Conservation (phyloP, 2,888 invertebrate species). For the Mimachlamys varia region DNA sequence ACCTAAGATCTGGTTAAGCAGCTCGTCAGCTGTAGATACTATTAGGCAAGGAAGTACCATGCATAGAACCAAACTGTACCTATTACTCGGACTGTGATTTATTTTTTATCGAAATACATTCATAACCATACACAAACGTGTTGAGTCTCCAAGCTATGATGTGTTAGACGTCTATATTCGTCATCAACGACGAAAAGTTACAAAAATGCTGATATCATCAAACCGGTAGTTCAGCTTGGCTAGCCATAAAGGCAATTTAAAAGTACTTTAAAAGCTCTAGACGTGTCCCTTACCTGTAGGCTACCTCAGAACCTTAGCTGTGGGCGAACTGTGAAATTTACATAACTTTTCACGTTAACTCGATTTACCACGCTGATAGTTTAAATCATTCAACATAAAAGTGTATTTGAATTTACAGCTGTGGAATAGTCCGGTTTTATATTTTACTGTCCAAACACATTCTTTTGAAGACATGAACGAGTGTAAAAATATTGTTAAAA, state of each 20-base stretch:
- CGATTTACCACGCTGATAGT: conserved; percentile 13
- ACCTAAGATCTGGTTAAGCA: no score
- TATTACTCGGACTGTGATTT: no score
- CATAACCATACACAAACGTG: background rate
- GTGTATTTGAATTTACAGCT: background rate
- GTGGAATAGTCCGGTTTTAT: background rate
- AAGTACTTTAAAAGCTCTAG: background rate
- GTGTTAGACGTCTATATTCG: background rate
- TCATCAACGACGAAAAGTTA: background rate
- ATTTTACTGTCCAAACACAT: background rate
- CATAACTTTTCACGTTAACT: conserved; percentile 31
- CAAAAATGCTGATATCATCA: conserved; percentile 17
- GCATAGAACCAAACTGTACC: no score
- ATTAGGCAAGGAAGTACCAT: no score
- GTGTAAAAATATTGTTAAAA: background rate
- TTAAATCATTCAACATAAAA: background rate
- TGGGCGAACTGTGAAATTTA: conserved; percentile 7
- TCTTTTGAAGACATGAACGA: background rate
- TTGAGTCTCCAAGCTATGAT: background rate
- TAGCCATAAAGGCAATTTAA: background rate
- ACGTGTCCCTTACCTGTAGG: background rate
- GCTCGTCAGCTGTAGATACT: no score
- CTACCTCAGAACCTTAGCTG: background rate
- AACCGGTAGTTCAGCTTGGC: background rate
- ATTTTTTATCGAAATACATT: background rate